A percentile compares a stretch with the other conserved stretches of the same genome.
Evolutionary conservation across 2,888 invertebrate species (phyloP).

Genomic region (Tenthredo mesomela): DNA sequence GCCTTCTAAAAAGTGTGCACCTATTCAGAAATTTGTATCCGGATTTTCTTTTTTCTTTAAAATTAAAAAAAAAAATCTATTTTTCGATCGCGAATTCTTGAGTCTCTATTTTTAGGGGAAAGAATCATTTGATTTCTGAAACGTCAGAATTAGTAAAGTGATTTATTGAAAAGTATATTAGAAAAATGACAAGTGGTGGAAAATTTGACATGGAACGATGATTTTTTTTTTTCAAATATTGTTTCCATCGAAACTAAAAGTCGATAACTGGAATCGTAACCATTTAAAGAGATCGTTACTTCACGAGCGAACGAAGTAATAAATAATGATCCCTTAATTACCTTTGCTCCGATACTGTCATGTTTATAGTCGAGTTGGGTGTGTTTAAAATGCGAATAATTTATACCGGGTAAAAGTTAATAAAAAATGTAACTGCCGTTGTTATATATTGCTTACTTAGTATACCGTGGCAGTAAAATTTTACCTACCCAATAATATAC

Average conservation of each 20-base stretch:
- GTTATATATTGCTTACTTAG: constrained; percentile 2
- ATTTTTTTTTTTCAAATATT: neutral
- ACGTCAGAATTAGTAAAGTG: neutral
- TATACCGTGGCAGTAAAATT: neutral
- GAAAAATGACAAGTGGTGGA: neutral
- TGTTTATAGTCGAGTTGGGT: constrained; percentile 9
- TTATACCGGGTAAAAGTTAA: constrained; percentile 5
- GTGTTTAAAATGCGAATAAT: constrained; percentile 30
- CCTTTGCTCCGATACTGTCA: constrained; percentile 20
- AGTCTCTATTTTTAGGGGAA: too few species aligned
- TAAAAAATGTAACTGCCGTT: constrained; percentile 1
- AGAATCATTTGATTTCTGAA: neutral
- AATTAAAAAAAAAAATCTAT: too few species aligned
- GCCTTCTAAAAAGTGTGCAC: neutral
- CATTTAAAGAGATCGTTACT: neutral
- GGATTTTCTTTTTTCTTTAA: too few species aligned
- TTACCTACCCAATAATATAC: neutral
- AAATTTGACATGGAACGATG: neutral
- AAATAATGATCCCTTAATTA: constrained; percentile 39
- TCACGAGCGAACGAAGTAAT: neutral
- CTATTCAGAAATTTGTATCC: too few species aligned
- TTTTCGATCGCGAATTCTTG: too few species aligned
- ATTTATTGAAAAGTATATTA: neutral
- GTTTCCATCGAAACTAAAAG: neutral
- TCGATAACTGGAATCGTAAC: neutral